These are phyloP conservation scores for Turnix velox DNA, from an alignment of 2,113 vertebrate genomes.

Conservation along the genomic window DNA sequence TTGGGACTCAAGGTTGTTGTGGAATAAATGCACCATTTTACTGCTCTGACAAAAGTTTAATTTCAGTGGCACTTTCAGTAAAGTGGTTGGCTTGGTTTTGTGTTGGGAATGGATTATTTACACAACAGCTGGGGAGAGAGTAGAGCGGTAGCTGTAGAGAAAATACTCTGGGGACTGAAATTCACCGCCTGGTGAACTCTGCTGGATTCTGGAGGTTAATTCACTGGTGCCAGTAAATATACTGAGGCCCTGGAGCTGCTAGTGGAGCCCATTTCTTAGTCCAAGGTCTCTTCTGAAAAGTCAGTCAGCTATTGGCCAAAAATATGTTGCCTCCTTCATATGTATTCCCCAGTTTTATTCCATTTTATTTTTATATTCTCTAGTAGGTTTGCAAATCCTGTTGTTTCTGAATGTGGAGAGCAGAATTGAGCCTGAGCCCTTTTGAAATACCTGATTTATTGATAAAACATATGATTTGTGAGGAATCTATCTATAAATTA, in stretches of 20 bases:
- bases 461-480: neutral
- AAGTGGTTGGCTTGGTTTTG: neutral
- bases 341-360: neutral
- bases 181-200: neutral
- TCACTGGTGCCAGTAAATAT: slow-evolving; percentile 5
- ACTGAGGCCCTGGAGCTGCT: neutral
- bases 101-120: neutral
- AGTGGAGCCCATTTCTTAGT: neutral
- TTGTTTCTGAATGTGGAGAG: neutral
- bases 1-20: neutral
- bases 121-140: neutral
- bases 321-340: neutral
- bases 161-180: neutral
- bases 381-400: neutral
- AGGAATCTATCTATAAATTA: neutral
- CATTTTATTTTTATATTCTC: neutral
- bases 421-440: neutral
- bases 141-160: neutral
- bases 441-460: neutral
- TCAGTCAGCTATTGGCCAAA: neutral
- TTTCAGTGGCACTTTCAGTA: neutral
- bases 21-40: neutral
- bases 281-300: neutral
- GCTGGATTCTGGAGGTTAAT: slow-evolving; percentile 3
- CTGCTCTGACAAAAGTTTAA: neutral